A percentile compares a stretch with the other conserved stretches of the same genome.
These are phyloP conservation scores for Rhagonycha lutea DNA, from an alignment of 2,888 invertebrate genomes.

Conservation along the genomic window DNA sequence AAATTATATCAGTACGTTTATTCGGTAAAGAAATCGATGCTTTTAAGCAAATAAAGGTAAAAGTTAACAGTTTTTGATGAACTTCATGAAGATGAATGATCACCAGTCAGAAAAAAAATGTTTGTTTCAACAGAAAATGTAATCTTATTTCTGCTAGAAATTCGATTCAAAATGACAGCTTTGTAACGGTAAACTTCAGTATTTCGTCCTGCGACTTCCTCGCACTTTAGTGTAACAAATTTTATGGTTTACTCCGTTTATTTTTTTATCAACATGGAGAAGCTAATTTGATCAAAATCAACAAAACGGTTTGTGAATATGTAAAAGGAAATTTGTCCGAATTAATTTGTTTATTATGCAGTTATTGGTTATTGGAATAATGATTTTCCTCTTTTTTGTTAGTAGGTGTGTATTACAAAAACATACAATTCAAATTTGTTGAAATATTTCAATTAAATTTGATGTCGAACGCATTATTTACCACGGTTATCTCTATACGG, in stretches of 20 bases:
- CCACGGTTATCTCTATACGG: neutral
- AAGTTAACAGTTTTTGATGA: neutral
- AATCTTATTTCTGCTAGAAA: neutral
- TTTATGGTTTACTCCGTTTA: neutral
- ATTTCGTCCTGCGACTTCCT: neutral
- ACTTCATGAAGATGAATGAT: neutral
- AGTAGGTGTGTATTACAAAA: neutral
- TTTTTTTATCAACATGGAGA: neutral
- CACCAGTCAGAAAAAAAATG: neutral
- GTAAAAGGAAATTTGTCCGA: neutral
- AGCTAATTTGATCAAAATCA: neutral
- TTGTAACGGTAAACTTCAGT: neutral
- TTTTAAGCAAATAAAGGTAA: neutral
- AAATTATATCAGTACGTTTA: neutral
- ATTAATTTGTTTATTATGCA: neutral
- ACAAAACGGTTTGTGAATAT: neutral
- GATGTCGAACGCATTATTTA: neutral
- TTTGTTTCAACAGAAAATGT: neutral
- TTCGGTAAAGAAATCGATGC: neutral
- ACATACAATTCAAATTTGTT: neutral
- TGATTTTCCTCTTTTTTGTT: neutral
- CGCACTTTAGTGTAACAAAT: neutral
- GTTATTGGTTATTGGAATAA: neutral
- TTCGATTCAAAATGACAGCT: neutral
- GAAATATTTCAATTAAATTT: neutral